Evolutionary conservation across 64 coral and sea anemone genomes (phyloP).

Genomic region (Montipora efflorescens): DNA sequence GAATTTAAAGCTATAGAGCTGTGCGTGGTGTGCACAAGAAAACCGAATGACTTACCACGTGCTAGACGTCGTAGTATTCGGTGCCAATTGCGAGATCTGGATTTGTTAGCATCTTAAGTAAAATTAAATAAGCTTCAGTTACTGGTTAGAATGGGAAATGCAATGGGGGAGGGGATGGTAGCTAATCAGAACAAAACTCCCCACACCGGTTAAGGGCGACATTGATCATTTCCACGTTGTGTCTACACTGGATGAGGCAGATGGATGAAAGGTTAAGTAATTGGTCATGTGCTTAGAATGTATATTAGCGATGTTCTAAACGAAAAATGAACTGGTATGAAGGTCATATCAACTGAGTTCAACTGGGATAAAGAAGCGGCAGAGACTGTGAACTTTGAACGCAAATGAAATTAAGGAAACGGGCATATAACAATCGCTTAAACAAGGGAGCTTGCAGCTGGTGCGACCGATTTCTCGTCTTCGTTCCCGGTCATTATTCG

Average conservation of each 20-base stretch:
- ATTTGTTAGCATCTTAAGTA: conserved; percentile 98
- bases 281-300: neutral
- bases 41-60: conserved; percentile 76
- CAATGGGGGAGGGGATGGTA: neutral
- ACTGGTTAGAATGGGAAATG: conserved; percentile 49
- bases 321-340: too few species aligned
- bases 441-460: too few species aligned
- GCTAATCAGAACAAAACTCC: neutral
- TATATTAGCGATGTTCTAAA: neutral
- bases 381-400: too few species aligned
- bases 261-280: neutral
- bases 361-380: too few species aligned
- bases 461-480: too few species aligned
- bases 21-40: conserved; percentile 47
- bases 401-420: too few species aligned
- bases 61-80: conserved; percentile 97
- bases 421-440: too few species aligned
- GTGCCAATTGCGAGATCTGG: conserved; percentile 96
- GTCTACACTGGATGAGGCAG: neutral
- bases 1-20: neutral
- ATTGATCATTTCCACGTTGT: neutral
- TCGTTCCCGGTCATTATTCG: too few species aligned
- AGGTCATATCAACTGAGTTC: too few species aligned
- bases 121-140: conserved; percentile 93
- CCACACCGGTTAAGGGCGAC: too few species aligned